Evolutionary conservation across 1,140 invertebrate genomes (phyloP).

Genomic region (Uloborus diversus): DNA sequence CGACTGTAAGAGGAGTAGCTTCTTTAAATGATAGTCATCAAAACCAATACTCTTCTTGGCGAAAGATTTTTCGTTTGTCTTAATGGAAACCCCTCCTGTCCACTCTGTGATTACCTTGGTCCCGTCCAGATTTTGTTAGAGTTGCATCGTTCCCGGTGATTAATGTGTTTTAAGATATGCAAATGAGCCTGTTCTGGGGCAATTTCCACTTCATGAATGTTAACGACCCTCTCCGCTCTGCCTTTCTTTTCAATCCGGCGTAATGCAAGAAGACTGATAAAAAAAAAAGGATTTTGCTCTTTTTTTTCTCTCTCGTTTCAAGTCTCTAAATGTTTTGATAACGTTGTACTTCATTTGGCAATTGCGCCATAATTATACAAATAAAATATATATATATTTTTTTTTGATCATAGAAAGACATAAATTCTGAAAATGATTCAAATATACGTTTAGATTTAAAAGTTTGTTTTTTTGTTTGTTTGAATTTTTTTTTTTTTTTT

Average conservation of each 20-base stretch:
- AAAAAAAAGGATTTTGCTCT: not conserved
- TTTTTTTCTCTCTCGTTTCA: not conserved
- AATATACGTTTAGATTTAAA: too few relatives aligned
- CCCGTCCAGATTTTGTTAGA: constrained; percentile 32
- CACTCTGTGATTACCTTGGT: constrained; percentile 40
- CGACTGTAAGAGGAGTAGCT: not conserved
- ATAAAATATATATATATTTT: not conserved
- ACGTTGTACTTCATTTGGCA: not conserved
- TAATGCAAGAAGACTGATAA: not conserved
- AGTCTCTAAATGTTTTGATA: not conserved
- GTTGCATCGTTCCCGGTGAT: constrained; percentile 18
- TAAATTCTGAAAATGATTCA: too few relatives aligned
- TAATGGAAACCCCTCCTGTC: not conserved
- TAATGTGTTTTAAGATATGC: constrained; percentile 37
- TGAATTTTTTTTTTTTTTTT: too few relatives aligned
- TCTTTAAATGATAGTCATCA: constrained; percentile 52
- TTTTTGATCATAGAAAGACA: not conserved
- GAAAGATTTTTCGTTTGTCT: not conserved
- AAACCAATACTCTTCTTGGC: constrained; percentile 28
- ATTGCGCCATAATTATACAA: not conserved
- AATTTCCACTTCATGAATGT: constrained; percentile 48
- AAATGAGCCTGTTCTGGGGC: constrained; percentile 43
- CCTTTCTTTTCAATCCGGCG: not conserved
- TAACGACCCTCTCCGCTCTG: constrained; percentile 29
- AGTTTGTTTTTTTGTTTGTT: too few relatives aligned